Conservation (phyloP, 2,888 invertebrate species). For the Stenolophus ochropezus region DNA sequence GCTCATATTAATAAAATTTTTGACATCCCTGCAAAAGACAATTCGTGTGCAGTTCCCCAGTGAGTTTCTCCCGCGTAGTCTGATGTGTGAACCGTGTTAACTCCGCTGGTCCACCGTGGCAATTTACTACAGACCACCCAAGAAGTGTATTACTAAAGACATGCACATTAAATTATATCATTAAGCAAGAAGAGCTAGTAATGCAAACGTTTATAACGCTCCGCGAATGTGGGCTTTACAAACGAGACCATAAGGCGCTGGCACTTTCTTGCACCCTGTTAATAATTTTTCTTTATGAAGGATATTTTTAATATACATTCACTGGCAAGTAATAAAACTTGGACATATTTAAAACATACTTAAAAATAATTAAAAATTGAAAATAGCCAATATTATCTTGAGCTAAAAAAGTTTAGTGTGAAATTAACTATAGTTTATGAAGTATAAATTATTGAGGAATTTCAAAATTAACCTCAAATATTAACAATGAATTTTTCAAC, state of each 20-base stretch:
- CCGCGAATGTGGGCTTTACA: slow-evolving; percentile 27
- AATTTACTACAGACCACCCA: slow-evolving; percentile 71
- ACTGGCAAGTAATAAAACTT: slow-evolving; percentile 38
- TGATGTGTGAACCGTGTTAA: neutral
- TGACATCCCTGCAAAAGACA: slow-evolving; percentile 50
- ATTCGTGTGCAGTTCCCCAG: slow-evolving; percentile 44
- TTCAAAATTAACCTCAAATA: neutral
- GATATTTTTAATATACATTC: slow-evolving; percentile 30
- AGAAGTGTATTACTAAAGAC: slow-evolving; percentile 69
- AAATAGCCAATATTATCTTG: neutral
- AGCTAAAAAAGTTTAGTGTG: neutral
- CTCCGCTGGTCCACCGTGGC: slow-evolving; percentile 66
- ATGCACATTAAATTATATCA: slow-evolving; percentile 71
- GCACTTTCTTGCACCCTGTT: neutral
- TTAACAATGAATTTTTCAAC: no score
- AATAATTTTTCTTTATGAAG: slow-evolving; percentile 34
- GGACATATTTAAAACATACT: slow-evolving; percentile 27
- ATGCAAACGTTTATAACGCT: slow-evolving; percentile 18
- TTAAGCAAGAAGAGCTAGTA: slow-evolving; percentile 65
- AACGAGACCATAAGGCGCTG: neutral
- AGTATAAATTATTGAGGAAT: neutral
- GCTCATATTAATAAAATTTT: slow-evolving; percentile 45
- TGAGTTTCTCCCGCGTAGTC: neutral
- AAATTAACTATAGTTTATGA: neutral
- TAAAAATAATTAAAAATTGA: neutral